Percentiles rank a stretch among this genome's conserved stretches.
Evolutionary conservation across 2,888 invertebrate genomes (phyloP).

Genomic region (Scotopteryx bipunctaria): DNA sequence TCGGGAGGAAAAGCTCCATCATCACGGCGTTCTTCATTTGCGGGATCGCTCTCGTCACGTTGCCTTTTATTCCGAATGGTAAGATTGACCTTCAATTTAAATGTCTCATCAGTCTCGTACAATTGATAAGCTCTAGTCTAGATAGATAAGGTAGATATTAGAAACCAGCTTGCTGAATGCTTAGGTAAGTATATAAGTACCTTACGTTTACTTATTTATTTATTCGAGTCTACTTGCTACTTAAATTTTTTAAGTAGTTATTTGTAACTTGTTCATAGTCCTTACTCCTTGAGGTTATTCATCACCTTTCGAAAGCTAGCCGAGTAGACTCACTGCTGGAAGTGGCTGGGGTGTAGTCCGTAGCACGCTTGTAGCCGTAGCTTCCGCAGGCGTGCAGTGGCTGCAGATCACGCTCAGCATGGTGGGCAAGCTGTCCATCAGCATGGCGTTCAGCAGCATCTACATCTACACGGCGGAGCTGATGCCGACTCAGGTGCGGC

Average conservation of each 20-base stretch:
- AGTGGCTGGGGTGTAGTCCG: too few relatives aligned
- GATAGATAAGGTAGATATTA: too few relatives aligned
- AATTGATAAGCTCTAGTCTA: neutral
- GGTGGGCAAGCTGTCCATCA: slow-evolving; percentile 73
- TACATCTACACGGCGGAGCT: slow-evolving; percentile 86
- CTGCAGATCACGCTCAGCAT: slow-evolving; percentile 78
- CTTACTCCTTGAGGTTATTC: too few relatives aligned
- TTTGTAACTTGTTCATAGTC: too few relatives aligned
- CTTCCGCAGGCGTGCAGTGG: slow-evolving; percentile 64
- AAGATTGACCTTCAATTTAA: slow-evolving; percentile 42
- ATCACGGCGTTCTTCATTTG: slow-evolving; percentile 83
- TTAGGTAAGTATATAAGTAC: too few relatives aligned
- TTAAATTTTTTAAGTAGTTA: too few relatives aligned
- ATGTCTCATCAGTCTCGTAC: neutral
- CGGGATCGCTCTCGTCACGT: slow-evolving; percentile 78
- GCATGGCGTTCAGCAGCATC: slow-evolving; percentile 75
- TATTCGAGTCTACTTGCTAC: too few relatives aligned
- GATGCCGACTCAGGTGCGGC: slow-evolving; percentile 86
- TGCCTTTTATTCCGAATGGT: slow-evolving; percentile 84
- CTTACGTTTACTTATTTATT: too few relatives aligned
- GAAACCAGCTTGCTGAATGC: too few relatives aligned
- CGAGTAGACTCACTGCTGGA: too few relatives aligned
- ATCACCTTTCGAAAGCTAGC: too few relatives aligned
- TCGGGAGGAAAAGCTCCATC: slow-evolving; percentile 83
- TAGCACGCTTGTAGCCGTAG: slow-evolving; percentile 26